Evolutionary conservation across 1,140 invertebrate species (phyloP), one percentile per base, ranked within the genome.

Genomic region (Ericerus pela): DNA sequence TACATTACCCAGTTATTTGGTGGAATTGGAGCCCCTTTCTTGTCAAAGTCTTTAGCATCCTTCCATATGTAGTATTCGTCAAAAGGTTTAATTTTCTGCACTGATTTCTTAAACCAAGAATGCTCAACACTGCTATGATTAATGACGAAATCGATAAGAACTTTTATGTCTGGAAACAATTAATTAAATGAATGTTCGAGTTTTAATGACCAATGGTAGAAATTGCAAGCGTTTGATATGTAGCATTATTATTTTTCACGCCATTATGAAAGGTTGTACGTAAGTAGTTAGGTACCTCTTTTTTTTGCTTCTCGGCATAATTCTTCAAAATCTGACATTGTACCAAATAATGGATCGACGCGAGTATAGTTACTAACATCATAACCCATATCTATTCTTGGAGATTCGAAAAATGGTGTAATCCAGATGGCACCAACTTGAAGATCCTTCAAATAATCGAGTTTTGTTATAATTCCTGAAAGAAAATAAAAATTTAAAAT

Each of bases 101-200:
- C 66, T 0, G 85, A 87, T 51, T 78, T 73, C n/a, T 69, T 53
- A 64, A 90, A 91, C 86, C 87, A 90, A 55, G 76, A 69, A 59
- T 85, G 82, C 56, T 83, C 65, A 63, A 83, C 76, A 59, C 84
- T 85, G 0, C 82, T 81, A 65, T 90, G 85, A 69, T 91, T 92
- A 2, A 86, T 86, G 12, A 91, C 81, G 61, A 90, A 80, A 66
- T 93, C 89, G 66, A 92, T 64, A 18, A 92, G 72, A 1, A 92
- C 66, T 68, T 82, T 85, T 36, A 90, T 74, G 56, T 76, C 85
- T 68, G 61, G 74, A 68, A 55, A 60, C n/a, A n/a, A n/a, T n/a
- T n/a, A n/a, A n/a, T n/a, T n/a, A n/a, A n/a, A n/a, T n/a, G n/a
- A n/a, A n/a, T n/a, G n/a, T n/a, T n/a, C n/a, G n/a, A n/a, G n/a